Evolutionary conservation across 2,797 vertebrate genomes (phyloP).

Genomic region (Rhincodon typus): DNA sequence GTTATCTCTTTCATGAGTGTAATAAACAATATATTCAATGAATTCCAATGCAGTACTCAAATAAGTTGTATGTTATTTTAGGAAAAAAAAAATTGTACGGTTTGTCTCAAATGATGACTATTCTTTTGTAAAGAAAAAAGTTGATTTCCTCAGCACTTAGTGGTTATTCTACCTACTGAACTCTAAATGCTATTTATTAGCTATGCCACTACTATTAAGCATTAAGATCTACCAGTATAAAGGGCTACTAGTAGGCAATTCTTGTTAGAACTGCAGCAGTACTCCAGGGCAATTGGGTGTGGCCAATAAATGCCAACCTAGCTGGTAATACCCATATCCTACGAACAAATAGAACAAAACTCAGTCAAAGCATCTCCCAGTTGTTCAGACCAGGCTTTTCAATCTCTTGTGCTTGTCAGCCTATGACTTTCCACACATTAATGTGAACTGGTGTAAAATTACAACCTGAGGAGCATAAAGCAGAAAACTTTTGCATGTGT

Average conservation of each 20-base stretch:
- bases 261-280: no score
- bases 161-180: neutral
- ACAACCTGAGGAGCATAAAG: neutral
- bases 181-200: neutral
- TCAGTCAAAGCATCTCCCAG: neutral
- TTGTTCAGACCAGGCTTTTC: neutral
- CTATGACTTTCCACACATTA: neutral
- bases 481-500: no score
- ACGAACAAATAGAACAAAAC: neutral
- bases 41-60: neutral
- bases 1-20: no score
- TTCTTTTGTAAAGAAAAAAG: neutral
- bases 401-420: neutral
- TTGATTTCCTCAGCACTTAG: neutral
- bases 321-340: no score
- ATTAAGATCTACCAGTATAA: neutral
- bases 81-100: neutral
- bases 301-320: no score
- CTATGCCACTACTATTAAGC: neutral
- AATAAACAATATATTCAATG: neutral
- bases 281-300: no score
- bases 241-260: neutral
- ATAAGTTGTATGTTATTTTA: neutral
- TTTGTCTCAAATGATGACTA: neutral
- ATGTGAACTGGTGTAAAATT: neutral